Conservation (phyloP, 1,140 invertebrate species). For the Pteromalus puparum region DNA sequence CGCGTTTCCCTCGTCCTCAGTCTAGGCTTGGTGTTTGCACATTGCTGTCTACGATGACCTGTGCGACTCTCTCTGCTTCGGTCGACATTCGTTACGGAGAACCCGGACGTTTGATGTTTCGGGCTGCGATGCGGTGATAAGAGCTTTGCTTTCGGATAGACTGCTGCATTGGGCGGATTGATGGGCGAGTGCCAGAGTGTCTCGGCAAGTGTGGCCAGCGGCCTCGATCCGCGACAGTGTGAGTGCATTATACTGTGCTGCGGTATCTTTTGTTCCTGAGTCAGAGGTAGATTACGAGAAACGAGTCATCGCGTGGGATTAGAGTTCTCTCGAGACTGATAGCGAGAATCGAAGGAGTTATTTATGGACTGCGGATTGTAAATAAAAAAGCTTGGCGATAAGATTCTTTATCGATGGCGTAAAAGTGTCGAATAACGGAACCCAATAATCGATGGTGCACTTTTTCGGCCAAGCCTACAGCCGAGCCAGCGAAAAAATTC, state of each 20-base stretch:
- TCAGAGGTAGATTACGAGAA: too few species aligned
- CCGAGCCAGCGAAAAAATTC: too few species aligned
- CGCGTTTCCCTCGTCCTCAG: neutral
- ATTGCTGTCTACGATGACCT: neutral
- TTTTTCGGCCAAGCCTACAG: too few species aligned
- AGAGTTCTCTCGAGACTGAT: too few species aligned
- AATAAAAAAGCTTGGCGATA: neutral
- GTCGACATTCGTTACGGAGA: neutral
- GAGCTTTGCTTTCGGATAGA: neutral
- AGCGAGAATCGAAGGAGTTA: neutral
- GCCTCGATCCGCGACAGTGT: neutral
- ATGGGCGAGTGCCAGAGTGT: neutral
- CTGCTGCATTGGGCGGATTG: neutral
- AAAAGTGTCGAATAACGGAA: too few species aligned
- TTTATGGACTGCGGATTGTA: neutral
- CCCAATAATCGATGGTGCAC: too few species aligned
- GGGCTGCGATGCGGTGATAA: neutral
- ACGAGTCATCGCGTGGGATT: too few species aligned
- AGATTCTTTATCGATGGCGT: neutral
- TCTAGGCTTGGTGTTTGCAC: neutral
- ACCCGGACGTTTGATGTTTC: neutral
- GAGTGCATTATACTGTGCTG: neutral
- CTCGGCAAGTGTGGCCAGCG: neutral
- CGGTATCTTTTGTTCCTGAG: too few species aligned
- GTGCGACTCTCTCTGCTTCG: neutral